Evolutionary conservation across 2,113 vertebrate genomes (phyloP), one percentile per base, ranked within the genome.

Genomic region (Strix uralensis): DNA sequence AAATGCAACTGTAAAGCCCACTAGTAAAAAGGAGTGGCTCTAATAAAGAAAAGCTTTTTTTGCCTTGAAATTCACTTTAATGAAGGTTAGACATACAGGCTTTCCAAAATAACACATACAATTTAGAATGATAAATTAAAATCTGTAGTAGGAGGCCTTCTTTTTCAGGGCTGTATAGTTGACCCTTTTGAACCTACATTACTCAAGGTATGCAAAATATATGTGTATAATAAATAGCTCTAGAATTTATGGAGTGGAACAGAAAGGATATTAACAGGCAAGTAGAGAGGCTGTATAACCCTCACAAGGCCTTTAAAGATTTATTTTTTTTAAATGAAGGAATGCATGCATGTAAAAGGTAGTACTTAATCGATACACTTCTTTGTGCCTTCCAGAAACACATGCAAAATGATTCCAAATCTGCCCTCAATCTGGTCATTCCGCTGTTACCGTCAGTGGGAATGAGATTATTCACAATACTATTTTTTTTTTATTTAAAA

Each of bases 121-220:
- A 91, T 96, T 94, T 93, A 94, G 86, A 94, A 96, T 82, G 93
- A 97, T 93, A 95, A 97, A 96, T 96, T 95, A 90, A 96, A 92
- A 94, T 40, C 81, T 91, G 58, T 92, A 95, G 96, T 92, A 96
- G 95, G 84, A 96, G 95, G 81, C 93, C 95, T 94, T 91, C 92
- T 96, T 95, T 95, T 96, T 73, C 95, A 96, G 97, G 95, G 95
- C 91, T 93, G 44, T 96, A 97, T 47, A 96, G 95, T 73, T 97
- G 97, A 97, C 95, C 96, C 94, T 96, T 90, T 59, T 95, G 95
- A 97, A 96, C 96, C 74, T 95, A 90, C 96, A 96, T 97, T 96
- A 96, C 94, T 97, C 95, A 96, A 96, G 96, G 94, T 97, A 97
- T 97, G 96, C 96, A 97, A 97, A 97, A 97, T 97, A 97, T 96